A percentile compares a stretch with the other conserved stretches of the same genome.
Evolutionary conservation across 1,140 invertebrate genomes (phyloP).

Genomic region (Euglossa dilemma): DNA sequence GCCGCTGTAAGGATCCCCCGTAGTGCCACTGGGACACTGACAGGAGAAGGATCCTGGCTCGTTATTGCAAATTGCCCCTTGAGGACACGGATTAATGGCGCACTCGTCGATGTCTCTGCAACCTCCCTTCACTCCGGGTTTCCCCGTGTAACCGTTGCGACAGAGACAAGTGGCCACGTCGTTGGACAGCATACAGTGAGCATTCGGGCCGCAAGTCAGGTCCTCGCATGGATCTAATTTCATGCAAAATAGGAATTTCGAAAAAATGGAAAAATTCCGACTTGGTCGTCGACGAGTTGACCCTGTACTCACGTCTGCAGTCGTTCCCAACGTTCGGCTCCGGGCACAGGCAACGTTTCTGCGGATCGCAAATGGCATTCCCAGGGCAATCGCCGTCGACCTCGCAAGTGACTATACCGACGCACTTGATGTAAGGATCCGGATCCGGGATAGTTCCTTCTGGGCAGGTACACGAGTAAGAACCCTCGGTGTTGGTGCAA

Average conservation of each 20-base stretch:
- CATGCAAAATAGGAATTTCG: neutral
- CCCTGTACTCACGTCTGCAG: conserved; percentile 90
- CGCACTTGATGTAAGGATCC: conserved; percentile 90
- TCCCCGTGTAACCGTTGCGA: conserved; percentile 88
- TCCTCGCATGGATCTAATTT: conserved; percentile 93
- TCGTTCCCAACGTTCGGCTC: conserved; percentile 95
- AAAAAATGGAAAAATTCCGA: neutral
- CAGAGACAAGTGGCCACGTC: conserved; percentile 93
- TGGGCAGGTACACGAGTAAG: conserved; percentile 91
- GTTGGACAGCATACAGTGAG: conserved; percentile 93
- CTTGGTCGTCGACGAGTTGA: conserved; percentile 10
- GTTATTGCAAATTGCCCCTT: conserved; percentile 93
- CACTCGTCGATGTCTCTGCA: conserved; percentile 96
- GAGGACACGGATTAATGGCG: conserved; percentile 88
- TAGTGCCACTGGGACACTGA: conserved; percentile 91
- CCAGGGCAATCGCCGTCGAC: conserved; percentile 91
- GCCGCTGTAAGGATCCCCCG: conserved; percentile 86
- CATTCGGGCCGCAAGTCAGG: conserved; percentile 92
- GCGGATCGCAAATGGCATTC: conserved; percentile 92
- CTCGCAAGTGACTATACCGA: conserved; percentile 90
- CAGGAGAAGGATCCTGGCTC: conserved; percentile 93
- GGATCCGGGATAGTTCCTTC: conserved; percentile 91
- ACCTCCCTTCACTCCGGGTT: conserved; percentile 86
- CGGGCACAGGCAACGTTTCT: conserved; percentile 92
- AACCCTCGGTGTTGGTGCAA: conserved; percentile 90